These are phyloP conservation scores for Cataglyphis rosenhaueri DNA, from an alignment of 2,888 invertebrate species.

Conservation along the genomic window DNA sequence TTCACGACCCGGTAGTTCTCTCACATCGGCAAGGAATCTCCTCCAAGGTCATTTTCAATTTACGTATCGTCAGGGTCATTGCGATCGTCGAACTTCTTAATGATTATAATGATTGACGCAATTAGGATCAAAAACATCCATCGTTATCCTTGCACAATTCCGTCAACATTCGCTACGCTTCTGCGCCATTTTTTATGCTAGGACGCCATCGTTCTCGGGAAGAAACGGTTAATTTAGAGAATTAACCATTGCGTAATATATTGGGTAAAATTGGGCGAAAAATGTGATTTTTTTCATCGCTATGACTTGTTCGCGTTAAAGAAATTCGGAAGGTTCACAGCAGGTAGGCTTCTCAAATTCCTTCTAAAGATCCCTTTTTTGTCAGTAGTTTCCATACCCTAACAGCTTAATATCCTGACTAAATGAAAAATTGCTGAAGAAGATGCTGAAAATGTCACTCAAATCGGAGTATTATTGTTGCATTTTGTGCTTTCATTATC, in stretches of 20 bases:
- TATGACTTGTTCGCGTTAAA: neutral
- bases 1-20: constrained; percentile 50
- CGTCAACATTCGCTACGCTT: neutral
- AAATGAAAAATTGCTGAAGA: neutral
- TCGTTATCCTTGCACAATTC: neutral
- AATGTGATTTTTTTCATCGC: constrained; percentile 64
- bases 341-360: constrained; percentile 63
- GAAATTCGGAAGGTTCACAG: constrained; percentile 20
- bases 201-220: neutral
- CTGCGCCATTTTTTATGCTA: neutral
- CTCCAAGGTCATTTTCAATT: constrained; percentile 58
- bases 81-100: neutral
- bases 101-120: neutral
- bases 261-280: constrained; percentile 74
- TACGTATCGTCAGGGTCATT: constrained; percentile 21
- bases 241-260: constrained; percentile 56
- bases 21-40: constrained; percentile 56
- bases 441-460: neutral
- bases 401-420: neutral
- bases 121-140: neutral
- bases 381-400: constrained; percentile 51
- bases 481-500: constrained; percentile 3
- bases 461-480: neutral
- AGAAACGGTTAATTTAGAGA: neutral
- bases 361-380: constrained; percentile 43